Evolutionary conservation across 2,888 invertebrate species (phyloP).

Genomic region (Dolichopus griseipennis): DNA sequence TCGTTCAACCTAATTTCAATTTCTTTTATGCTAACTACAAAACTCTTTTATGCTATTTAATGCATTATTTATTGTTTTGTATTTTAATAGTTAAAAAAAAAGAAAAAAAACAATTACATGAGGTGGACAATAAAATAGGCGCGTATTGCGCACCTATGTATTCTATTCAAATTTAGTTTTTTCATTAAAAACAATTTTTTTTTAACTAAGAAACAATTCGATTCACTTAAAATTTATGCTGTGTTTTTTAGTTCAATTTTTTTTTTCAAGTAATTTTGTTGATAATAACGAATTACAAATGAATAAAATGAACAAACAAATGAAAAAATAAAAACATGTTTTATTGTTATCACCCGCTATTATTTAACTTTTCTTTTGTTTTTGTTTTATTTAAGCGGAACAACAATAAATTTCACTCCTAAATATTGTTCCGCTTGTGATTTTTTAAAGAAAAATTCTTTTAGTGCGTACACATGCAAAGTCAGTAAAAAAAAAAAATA

Average conservation of each 20-base stretch:
- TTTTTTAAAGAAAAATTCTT: neutral
- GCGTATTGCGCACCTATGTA: neutral
- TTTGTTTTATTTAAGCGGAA: neutral
- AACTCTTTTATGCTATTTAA: too few species aligned
- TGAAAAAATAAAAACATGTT: neutral
- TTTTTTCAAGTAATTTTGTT: too few species aligned
- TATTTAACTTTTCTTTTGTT: neutral
- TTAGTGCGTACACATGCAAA: neutral
- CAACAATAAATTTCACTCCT: neutral
- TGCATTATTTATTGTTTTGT: too few species aligned
- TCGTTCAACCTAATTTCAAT: too few species aligned
- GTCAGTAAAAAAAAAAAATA: too few species aligned
- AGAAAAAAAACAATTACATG: neutral
- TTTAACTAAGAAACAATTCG: neutral
- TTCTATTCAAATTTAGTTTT: neutral
- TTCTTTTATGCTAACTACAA: too few species aligned
- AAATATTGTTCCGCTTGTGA: neutral
- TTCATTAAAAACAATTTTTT: too few species aligned
- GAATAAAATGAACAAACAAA: neutral
- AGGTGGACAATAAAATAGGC: constrained; percentile 4
- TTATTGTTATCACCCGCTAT: constrained; percentile 1
- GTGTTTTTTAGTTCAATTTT: neutral
- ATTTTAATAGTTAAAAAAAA: too few species aligned
- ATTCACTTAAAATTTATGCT: neutral
- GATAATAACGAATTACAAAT: neutral